phyloP scores from a whole-genome alignment of 2,888 invertebrate species.

The Lithodes maja region DNA sequence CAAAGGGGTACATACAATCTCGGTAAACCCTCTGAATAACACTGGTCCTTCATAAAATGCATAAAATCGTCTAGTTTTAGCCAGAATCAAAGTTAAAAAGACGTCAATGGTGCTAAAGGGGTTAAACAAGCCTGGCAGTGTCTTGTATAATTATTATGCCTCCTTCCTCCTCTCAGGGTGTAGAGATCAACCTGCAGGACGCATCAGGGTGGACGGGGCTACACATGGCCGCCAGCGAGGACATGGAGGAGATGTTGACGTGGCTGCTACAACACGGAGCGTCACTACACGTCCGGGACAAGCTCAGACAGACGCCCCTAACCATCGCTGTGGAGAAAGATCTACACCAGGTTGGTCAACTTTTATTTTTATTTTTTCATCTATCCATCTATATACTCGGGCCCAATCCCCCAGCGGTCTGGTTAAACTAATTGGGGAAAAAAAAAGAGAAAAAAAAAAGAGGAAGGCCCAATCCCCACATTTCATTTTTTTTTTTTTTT shows the following conservation, averaged over 20 bases:
- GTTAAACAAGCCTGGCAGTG: not conserved
- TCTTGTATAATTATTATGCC: not conserved
- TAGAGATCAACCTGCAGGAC: conserved; percentile 83
- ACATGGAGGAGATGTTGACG: conserved; percentile 82
- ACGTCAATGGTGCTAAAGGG: not conserved
- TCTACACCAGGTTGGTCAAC: conserved; percentile 70
- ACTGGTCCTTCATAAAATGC: no score
- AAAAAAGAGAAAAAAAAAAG: no score
- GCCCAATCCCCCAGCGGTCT: not conserved
- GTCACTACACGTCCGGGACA: conserved; percentile 83
- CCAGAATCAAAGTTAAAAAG: not conserved
- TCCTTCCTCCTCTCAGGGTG: conserved; percentile 77
- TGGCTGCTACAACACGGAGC: conserved; percentile 86
- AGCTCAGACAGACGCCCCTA: conserved; percentile 83
- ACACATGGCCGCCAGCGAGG: conserved; percentile 86
- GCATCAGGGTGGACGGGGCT: conserved; percentile 86
- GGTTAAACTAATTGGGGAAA: no score
- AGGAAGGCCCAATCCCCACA: no score
- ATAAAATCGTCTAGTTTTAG: not conserved
- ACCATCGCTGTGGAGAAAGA: conserved; percentile 80
- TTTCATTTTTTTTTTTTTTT: no score
- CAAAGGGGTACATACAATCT: no score
- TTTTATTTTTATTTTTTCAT: not conserved
- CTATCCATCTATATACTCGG: not conserved
- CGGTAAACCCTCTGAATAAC: no score